Percentiles rank a stretch among this genome's conserved stretches.
Conservation (phyloP, 2,888 invertebrate genomes). For the Drosophila niveifrons region DNA sequence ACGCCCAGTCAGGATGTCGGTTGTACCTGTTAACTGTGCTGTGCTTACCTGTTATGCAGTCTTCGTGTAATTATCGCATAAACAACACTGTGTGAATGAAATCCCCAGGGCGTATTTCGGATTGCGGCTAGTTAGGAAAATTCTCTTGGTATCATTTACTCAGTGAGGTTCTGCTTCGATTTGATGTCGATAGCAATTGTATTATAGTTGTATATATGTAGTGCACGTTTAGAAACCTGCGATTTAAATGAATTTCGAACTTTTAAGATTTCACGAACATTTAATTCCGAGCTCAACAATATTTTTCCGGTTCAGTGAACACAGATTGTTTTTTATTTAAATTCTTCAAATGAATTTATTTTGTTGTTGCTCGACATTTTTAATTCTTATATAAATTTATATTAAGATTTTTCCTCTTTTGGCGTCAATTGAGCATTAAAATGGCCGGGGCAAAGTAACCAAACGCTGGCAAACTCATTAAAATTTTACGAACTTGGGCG, state of each 20-base stretch:
- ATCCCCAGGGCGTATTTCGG: neutral
- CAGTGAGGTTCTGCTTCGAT: neutral
- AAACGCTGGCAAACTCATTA: conserved; percentile 72
- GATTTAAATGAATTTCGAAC: no score
- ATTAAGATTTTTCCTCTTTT: conserved; percentile 67
- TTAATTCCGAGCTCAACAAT: neutral
- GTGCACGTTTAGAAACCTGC: no score
- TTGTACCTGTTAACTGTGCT: conserved; percentile 8
- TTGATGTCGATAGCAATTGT: neutral
- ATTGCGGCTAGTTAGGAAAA: neutral
- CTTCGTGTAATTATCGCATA: conserved; percentile 48
- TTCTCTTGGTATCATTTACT: neutral
- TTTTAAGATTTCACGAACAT: neutral
- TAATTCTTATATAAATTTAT: conserved; percentile 76
- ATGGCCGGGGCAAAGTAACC: conserved; percentile 37
- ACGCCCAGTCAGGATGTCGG: neutral
- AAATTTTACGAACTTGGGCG: conserved; percentile 80
- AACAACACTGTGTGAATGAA: conserved; percentile 12
- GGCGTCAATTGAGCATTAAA: conserved; percentile 71
- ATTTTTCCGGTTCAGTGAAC: conserved; percentile 21
- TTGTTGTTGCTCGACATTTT: conserved; percentile 61
- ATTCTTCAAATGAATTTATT: conserved; percentile 65
- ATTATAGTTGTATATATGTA: no score
- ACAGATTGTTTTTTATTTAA: conserved; percentile 48
- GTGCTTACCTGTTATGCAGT: conserved; percentile 42